Conservation (phyloP, 2,113 vertebrate species). For the Nymphicus hollandicus region DNA sequence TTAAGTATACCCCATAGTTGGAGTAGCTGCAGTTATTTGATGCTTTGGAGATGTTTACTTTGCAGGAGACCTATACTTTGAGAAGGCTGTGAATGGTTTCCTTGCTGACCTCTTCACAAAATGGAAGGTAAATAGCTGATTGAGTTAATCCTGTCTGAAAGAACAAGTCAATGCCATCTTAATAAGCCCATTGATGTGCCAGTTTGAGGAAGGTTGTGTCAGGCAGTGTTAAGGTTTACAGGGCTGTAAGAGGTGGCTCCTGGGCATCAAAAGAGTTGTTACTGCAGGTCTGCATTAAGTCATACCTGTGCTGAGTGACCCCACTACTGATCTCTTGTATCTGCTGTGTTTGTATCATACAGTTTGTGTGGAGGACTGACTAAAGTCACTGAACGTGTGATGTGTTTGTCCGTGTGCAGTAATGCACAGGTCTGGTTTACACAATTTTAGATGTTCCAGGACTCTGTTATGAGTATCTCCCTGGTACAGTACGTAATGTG, state of each 20-base stretch:
- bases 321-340: not conserved
- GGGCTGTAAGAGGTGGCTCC: not conserved
- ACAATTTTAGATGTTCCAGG: not conserved
- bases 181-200: not conserved
- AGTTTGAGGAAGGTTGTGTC: not conserved
- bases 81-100: slow-evolving; percentile 97
- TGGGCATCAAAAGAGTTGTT: not conserved
- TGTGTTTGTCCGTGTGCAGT: not conserved
- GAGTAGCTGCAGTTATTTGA: not conserved
- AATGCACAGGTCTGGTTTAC: not conserved
- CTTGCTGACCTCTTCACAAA: slow-evolving; percentile 96
- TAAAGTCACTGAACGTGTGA: not conserved
- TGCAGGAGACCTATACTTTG: slow-evolving; percentile 95
- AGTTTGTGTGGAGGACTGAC: not conserved
- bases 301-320: not conserved
- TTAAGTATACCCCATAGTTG: not conserved
- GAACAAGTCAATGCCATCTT: not conserved
- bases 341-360: not conserved
- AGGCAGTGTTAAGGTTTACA: not conserved
- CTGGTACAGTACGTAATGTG: not conserved
- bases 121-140: slow-evolving; percentile 86
- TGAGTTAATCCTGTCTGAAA: not conserved
- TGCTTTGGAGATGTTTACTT: slow-evolving; percentile 13
- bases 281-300: not conserved
- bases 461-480: not conserved